Conservation (phyloP, 2,888 invertebrate species). For the Rotaria magnacalcarata region DNA sequence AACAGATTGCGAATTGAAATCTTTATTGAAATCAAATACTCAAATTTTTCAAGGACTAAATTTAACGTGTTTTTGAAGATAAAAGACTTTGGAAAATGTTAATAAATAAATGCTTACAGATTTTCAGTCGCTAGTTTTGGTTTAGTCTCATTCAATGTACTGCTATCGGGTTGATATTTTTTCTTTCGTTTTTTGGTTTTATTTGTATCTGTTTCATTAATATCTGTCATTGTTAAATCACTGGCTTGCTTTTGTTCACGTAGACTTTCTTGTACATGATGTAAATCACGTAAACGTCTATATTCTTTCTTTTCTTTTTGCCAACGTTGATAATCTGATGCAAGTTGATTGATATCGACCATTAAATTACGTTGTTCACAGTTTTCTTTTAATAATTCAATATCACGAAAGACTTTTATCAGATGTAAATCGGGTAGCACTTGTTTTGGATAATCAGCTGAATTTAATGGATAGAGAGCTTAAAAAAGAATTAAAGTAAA, state of each 20-base stretch:
- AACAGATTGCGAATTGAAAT: too few species aligned
- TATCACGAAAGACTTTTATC: conserved; percentile 2
- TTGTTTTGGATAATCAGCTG: conserved; percentile 23
- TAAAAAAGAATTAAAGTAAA: background rate
- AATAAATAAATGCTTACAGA: background rate
- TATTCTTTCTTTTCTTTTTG: background rate
- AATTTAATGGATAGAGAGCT: conserved; percentile 25
- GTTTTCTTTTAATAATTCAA: conserved; percentile 28
- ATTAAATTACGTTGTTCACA: conserved; percentile 5
- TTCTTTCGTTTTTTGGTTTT: conserved; percentile 1
- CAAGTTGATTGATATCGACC: conserved; percentile 1
- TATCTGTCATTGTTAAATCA: conserved; percentile 3
- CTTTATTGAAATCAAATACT: too few species aligned
- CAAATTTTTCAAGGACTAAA: too few species aligned
- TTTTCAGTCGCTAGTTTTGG: background rate
- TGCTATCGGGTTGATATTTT: background rate
- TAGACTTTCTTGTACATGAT: background rate
- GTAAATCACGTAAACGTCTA: background rate
- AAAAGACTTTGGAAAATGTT: background rate
- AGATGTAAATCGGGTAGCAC: background rate
- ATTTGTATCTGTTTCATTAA: background rate
- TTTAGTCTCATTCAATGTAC: background rate
- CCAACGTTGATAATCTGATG: conserved; percentile 31
- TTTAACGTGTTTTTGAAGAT: too few species aligned
- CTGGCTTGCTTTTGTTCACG: background rate